phyloP scores from a whole-genome alignment of 2,888 invertebrate species.

The Troides oblongomaculatus region DNA sequence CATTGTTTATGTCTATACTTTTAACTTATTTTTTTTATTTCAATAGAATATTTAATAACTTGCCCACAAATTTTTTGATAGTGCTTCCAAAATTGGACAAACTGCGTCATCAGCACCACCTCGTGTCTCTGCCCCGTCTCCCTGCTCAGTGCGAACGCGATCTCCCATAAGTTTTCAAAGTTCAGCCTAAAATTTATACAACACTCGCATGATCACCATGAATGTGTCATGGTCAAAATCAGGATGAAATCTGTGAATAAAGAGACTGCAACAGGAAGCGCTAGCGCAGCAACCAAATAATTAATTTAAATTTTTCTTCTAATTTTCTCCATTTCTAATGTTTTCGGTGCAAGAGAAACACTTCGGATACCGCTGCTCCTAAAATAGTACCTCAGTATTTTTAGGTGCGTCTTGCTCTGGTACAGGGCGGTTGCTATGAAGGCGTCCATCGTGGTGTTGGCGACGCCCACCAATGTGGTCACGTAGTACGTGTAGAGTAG shows the following conservation, averaged over 20 bases:
- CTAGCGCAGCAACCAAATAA: no score
- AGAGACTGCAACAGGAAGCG: no score
- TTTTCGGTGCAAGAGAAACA: no score
- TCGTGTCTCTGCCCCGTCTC: constrained; percentile 37
- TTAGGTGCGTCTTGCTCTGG: constrained; percentile 63
- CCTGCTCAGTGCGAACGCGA: constrained; percentile 36
- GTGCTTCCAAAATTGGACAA: constrained; percentile 53
- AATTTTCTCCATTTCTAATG: no score
- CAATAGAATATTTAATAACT: constrained; percentile 27
- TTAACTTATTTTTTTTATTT: no score
- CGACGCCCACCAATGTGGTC: constrained; percentile 67
- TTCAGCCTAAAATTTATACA: constrained; percentile 47
- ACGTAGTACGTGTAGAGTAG: constrained; percentile 64
- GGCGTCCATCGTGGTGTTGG: constrained; percentile 74
- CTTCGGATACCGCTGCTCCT: no score
- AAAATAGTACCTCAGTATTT: constrained; percentile 51
- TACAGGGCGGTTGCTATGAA: constrained; percentile 64
- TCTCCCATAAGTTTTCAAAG: constrained; percentile 48
- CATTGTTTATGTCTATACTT: neutral
- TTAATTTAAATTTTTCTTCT: no score
- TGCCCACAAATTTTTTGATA: constrained; percentile 55
- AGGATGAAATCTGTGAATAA: neutral
- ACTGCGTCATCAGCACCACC: constrained; percentile 38
- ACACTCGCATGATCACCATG: no score
- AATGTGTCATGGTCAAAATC: neutral